phyloP scores from a whole-genome alignment of 2,113 vertebrate genomes.

The Excalfactoria chinensis region DNA sequence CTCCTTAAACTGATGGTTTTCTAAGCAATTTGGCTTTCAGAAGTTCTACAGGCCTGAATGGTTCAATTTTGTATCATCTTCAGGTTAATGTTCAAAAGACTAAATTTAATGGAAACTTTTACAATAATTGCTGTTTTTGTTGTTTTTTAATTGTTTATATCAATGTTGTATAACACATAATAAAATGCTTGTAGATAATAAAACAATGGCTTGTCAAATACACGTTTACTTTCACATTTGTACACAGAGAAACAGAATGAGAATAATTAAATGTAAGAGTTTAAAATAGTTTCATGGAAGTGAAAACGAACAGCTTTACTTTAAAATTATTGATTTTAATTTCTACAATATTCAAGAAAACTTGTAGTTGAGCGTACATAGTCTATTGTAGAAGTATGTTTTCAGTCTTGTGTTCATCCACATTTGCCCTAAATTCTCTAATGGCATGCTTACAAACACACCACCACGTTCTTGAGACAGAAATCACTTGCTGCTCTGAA shows the following conservation, averaged over 20 bases:
- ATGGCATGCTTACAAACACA: neutral
- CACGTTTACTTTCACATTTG: neutral
- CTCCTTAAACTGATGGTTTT: neutral
- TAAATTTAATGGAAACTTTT: neutral
- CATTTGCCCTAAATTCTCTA: neutral
- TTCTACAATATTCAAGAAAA: neutral
- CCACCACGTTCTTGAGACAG: fast-evolving
- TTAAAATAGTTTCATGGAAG: neutral
- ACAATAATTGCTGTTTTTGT: neutral
- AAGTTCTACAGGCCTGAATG: neutral
- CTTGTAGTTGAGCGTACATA: neutral
- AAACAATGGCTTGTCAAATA: neutral
- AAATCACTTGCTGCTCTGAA: neutral
- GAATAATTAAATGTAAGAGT: neutral
- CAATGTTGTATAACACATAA: neutral
- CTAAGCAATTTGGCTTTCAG: neutral
- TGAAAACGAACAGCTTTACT: neutral
- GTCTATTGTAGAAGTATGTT: neutral
- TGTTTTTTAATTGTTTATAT: neutral
- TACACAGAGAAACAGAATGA: neutral
- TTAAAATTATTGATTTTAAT: neutral
- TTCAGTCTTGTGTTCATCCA: neutral
- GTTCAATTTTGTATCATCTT: neutral
- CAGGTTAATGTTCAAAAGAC: fast-evolving
- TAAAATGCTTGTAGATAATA: neutral